Base-by-base conservation (phyloP, 2,888 invertebrate species). In the Zygogramma bicolorata region DNA sequence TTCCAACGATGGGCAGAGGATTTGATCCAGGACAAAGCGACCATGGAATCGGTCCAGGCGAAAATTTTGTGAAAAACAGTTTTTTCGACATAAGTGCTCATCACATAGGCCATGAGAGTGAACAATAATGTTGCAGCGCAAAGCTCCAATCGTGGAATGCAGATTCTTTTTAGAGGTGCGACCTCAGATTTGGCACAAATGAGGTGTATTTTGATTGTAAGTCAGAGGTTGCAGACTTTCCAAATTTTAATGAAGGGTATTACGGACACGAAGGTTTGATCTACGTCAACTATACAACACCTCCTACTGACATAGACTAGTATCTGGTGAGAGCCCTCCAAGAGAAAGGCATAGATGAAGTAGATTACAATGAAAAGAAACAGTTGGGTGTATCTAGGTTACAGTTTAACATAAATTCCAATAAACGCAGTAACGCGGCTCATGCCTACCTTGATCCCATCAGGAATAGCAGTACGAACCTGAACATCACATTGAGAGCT, bases 401-500 rank as follows among this genome's bases (percentile, higher is more conserved):
- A 20, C 70, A 71, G 18, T 76, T 60, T 40, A 71, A 62, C 38
- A 58, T 72, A 1, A 71, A 74, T 29, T 29, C 63, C 25, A 75
- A 73, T 38, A 68, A 22, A 20, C 66, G 68, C 10, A 22, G 57
- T 20, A 69, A 62, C 20, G 63, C 49, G n/a, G 65, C 71, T 6
- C 58, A 34, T 29, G 70, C 73, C 3, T 75, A 65, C 34, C 22
- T 75, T 10, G 40, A 69, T 27, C 61, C 69, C 8, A 57, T 66
- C 4, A 38, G 38, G 27, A 67, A 20, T 3, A 34, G 6, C 29
- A 38, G 65, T 46, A 42, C 67, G 8, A 75, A 75, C 65, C 59
- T 75, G 15, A 40, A 93, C 83, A 87, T 88, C 34, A 92, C 92
- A 0, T 84, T 91, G 34, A 88, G 88, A 0, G 81, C 90, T 22